Evolutionary conservation across 1,140 invertebrate species (phyloP), one percentile per base, ranked within the genome.

Genomic region (Grapholita molesta): DNA sequence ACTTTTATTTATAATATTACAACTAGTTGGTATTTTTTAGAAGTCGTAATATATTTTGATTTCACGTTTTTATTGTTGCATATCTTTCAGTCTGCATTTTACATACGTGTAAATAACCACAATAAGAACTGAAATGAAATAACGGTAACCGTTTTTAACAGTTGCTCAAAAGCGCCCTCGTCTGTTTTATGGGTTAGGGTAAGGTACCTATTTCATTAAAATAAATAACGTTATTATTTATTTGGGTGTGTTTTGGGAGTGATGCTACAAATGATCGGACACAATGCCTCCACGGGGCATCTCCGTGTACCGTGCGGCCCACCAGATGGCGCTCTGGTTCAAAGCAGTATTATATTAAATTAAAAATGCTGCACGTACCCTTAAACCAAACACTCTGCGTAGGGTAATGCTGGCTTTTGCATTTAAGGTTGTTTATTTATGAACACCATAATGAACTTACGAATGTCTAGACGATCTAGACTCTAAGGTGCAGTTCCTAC

Each of bases 151-250:
- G 15, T 28, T n/a, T 61, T 28, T 61, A 70, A 67, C 38, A 53
- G 32, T 9, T n/a, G 23, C 8, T 70, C 66, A 75, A 71, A 70
- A 42, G 69, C 30, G n/a, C 68, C 65, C 64, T 61, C 61, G 28
- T n/a, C 35, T 38, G n/a, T 66, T 53, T 53, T 64, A 25, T 42
- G 66, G 23, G 74, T 68, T 72, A 48, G 53, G 75, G 70, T 72
- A 71, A 69, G 78, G n/a, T n/a, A n/a, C n/a, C n/a, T 75, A 82
- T 82, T 85, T 80, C 79, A 83, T 86, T 82, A 88, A 85, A 85
- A 82, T 79, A 88, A 89, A 89, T 85, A 90, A 90, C 77, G 77
- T 87, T 85, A 88, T 90, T 88, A 88, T 88, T 88, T 88, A 83
- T 80, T 74, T 78, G 78, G 77, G 73, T 84, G 79, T 84, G 84